Evolutionary conservation across 1,140 invertebrate genomes (phyloP), one percentile per base, ranked within the genome.

Genomic region (Pseudoatta argentina): DNA sequence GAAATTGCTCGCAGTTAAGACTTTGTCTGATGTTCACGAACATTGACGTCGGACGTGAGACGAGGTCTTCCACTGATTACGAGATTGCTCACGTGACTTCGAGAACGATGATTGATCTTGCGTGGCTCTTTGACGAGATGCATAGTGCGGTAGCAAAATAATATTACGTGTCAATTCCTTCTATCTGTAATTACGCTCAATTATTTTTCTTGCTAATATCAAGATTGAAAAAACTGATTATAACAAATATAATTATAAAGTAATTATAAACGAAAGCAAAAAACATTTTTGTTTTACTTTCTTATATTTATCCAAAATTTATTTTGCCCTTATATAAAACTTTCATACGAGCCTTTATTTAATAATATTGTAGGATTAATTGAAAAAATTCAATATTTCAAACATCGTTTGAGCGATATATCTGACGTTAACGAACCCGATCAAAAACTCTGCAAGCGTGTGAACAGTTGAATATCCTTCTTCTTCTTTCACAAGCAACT

Each of bases 1-100:
- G 66, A 66, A 85, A 83, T 87, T 88, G 76, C 88, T 86, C 67
- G 87, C 78, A 91, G 81, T 89, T 88, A 82, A 85, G 83, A 91
- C 88, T 91, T 91, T 86, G 85, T 86, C 83, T 76, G 81, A 90
- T 78, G 86, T 91, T 73, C 67, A 86, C 88, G 92, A 92, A 92
- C 91, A 91, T 87, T 85, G 85, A 82, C 83, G 86, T 91, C 87
- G 87, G 12, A 51, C 88, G 55, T 82, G 55, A 82, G 76, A 86
- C 69, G 66, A 86, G 85, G 67, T 90, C 83, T 85, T 77, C 78
- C 91, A 67, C 87, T 91, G 91, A 91, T 91, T 91, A 92, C 85
- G 78, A 69, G 55, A 55, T 57, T 83, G 69, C 78, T 81, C 73
- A 88, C 73, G 89, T 85, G 87, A 90, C 89, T 91, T 86, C 78